phyloP scores from a whole-genome alignment of 2,113 vertebrate genomes.

The Nanger granti region DNA sequence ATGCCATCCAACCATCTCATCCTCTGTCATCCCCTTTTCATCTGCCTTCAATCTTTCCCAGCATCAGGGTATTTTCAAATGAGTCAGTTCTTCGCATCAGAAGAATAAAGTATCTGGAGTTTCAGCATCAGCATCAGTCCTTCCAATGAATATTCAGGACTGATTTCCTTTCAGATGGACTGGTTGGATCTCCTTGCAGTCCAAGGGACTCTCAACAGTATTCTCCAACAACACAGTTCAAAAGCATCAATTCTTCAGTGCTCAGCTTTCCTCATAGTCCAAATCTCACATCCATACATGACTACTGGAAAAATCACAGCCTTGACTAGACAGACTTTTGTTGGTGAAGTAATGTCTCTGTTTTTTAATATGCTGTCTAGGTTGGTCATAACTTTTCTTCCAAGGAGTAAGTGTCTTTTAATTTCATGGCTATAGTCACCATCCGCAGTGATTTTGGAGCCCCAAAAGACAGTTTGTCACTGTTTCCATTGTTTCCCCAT shows the following conservation, averaged over 20 bases:
- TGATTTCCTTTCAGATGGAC: background rate
- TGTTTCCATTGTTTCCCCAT: background rate
- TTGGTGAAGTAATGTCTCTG: background rate
- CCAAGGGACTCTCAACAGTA: background rate
- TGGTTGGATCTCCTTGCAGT: background rate
- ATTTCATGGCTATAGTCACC: background rate
- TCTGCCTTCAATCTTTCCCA: background rate
- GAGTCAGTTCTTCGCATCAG: background rate
- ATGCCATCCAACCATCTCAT: background rate
- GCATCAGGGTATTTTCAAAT: background rate
- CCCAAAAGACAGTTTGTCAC: background rate
- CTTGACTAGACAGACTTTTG: background rate
- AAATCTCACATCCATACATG: background rate
- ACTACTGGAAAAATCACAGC: background rate
- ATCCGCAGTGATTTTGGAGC: background rate
- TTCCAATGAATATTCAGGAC: background rate
- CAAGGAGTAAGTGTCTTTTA: background rate
- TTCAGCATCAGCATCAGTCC: background rate
- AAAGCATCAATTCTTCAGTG: background rate
- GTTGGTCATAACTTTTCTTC: background rate
- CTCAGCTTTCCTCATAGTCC: background rate
- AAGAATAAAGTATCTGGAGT: background rate
- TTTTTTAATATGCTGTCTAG: background rate
- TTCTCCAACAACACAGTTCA: background rate
- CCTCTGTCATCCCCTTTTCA: background rate